A percentile compares a stretch with the other conserved stretches of the same genome.
Evolutionary conservation across 1,140 invertebrate species (phyloP).

Genomic region (Heliconius eleuchia): DNA sequence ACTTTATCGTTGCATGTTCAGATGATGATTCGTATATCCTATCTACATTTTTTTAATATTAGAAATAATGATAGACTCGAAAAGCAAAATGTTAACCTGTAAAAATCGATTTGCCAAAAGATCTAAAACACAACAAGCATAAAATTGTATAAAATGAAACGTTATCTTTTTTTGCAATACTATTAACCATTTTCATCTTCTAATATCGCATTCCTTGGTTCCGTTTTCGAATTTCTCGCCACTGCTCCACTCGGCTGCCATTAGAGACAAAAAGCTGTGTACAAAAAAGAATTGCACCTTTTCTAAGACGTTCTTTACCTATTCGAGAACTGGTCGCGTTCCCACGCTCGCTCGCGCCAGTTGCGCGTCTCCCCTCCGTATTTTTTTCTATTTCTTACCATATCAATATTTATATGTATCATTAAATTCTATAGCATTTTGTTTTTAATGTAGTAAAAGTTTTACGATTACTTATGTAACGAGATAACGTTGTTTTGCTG

Average conservation of each 20-base stretch:
- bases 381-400: conserved; percentile 66
- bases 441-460: conserved; percentile 27
- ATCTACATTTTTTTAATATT: neutral
- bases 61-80: neutral
- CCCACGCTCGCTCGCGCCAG: conserved; percentile 78
- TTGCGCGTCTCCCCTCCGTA: conserved; percentile 69
- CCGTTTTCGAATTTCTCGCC: conserved; percentile 57
- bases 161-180: conserved; percentile 25
- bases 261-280: conserved; percentile 62
- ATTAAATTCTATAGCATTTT: conserved; percentile 32
- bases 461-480: neutral
- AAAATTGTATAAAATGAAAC: conserved; percentile 15
- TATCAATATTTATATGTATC: conserved; percentile 58
- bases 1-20: neutral
- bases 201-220: conserved; percentile 39
- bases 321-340: conserved; percentile 75
- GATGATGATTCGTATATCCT: neutral
- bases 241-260: conserved; percentile 44
- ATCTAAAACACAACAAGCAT: neutral
- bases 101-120: neutral
- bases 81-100: conserved; percentile 20
- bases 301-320: conserved; percentile 74
- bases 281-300: conserved; percentile 76
- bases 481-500: neutral
- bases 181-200: conserved; percentile 25